phyloP scores from a whole-genome alignment of 2,113 vertebrate species.

The Boleophthalmus pectinirostris region DNA sequence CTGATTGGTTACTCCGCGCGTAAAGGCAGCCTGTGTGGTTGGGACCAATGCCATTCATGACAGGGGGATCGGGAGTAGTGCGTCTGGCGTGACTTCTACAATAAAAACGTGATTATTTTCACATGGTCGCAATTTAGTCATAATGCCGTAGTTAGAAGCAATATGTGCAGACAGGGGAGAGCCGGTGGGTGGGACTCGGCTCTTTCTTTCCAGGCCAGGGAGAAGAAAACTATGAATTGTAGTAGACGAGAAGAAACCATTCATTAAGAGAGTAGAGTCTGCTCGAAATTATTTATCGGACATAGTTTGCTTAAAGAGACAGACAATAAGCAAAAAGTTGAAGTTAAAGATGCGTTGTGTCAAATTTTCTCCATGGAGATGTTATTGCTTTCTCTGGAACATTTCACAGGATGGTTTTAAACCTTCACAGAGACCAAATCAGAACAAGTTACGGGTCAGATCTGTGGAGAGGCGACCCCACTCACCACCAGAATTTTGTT shows the following conservation, averaged over 20 bases:
- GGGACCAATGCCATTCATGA: conserved; percentile 48
- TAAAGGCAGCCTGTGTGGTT: conserved; percentile 40
- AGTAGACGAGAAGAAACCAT: neutral
- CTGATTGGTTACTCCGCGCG: conserved; percentile 40
- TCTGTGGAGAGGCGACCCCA: no score
- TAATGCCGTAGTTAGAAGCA: neutral
- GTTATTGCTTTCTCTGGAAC: no score
- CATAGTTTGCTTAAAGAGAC: no score
- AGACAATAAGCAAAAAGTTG: no score
- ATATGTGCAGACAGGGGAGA: neutral
- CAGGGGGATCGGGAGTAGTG: conserved; percentile 31
- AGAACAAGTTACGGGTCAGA: no score
- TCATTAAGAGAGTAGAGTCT: neutral
- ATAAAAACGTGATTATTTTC: neutral
- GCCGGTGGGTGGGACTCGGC: neutral
- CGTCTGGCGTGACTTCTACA: neutral
- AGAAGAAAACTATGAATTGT: neutral
- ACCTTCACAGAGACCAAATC: no score
- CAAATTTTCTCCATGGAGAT: no score
- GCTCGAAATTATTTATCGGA: no score
- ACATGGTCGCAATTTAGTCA: neutral
- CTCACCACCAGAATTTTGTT: no score
- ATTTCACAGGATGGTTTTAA: no score
- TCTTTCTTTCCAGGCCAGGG: neutral
- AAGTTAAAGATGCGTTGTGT: no score